Conservation (phyloP, 1,140 invertebrate genomes). For the Liolophura sinensis region DNA sequence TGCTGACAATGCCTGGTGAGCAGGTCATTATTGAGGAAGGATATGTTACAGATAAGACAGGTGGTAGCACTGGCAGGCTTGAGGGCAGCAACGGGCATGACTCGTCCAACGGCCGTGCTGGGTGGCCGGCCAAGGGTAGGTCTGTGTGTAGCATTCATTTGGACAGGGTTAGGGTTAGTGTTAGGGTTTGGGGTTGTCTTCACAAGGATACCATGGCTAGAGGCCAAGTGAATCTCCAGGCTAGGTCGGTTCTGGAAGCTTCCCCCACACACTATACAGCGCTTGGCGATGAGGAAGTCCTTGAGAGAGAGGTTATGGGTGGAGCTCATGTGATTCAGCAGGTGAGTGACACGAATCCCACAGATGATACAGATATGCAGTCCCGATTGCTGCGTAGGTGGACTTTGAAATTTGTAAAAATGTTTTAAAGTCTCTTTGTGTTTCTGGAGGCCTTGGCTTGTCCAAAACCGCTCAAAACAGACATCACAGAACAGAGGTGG, state of each 20-base stretch:
- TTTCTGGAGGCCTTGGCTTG: conserved; percentile 50
- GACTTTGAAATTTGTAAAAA: conserved; percentile 6
- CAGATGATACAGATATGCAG: conserved; percentile 39
- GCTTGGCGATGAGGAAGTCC: conserved; percentile 27
- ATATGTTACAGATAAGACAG: too few relatives aligned
- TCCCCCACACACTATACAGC: conserved; percentile 48
- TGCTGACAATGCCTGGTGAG: too few relatives aligned
- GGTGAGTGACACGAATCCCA: conserved; percentile 30
- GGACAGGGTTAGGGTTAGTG: conserved; percentile 16
- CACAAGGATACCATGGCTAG: conserved; percentile 43
- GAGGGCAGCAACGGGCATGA: not conserved
- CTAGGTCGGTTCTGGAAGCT: conserved; percentile 29
- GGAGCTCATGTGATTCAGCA: conserved; percentile 39
- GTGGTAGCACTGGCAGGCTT: too few relatives aligned
- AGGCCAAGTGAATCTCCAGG: conserved; percentile 43
- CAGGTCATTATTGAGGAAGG: too few relatives aligned
- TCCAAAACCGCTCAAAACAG: conserved; percentile 52
- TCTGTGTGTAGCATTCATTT: conserved; percentile 12
- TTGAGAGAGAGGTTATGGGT: conserved; percentile 38
- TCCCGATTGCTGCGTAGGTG: conserved; percentile 6
- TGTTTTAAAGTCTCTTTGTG: conserved; percentile 33
- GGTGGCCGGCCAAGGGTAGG: not conserved
- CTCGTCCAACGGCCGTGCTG: conserved; percentile 2
- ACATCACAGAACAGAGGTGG: conserved; percentile 49
- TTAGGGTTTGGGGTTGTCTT: conserved; percentile 15